Evolutionary conservation across 2,888 invertebrate species (phyloP).

Genomic region (Andrena trimmerana): DNA sequence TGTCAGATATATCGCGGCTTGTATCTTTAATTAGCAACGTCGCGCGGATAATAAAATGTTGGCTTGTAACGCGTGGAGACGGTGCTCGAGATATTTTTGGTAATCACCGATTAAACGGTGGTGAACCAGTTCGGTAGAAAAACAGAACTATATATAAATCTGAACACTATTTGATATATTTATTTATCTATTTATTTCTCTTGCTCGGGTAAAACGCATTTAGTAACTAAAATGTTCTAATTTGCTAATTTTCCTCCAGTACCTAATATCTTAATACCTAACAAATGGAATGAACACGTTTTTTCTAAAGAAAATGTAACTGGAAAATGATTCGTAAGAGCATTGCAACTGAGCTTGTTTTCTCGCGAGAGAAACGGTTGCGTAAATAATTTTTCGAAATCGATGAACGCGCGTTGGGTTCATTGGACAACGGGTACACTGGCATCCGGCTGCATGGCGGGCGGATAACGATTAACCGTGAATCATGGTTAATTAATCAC

Average conservation of each 20-base stretch:
- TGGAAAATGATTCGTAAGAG: neutral
- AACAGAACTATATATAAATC: too few relatives aligned
- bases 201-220: too few relatives aligned
- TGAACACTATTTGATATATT: too few relatives aligned
- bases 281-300: too few relatives aligned
- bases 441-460: neutral
- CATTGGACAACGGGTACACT: neutral
- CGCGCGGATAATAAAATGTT: slow-evolving; percentile 48
- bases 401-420: slow-evolving; percentile 8
- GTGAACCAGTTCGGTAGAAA: neutral
- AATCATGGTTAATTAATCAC: slow-evolving; percentile 5
- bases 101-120: neutral
- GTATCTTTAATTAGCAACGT: slow-evolving; percentile 63
- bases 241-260: too few relatives aligned
- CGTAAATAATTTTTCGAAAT: slow-evolving; percentile 30
- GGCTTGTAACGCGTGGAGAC: neutral
- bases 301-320: too few relatives aligned
- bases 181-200: too few relatives aligned
- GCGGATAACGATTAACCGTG: too few relatives aligned
- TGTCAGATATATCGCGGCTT: slow-evolving; percentile 54
- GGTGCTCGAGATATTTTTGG: neutral
- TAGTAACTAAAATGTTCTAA: too few relatives aligned
- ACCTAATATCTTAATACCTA: too few relatives aligned
- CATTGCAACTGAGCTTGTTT: slow-evolving; percentile 1
- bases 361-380: neutral